These are phyloP conservation scores for Rhopilema esculentum DNA, from an alignment of 30 jellyfish, hydroid and myxozoan genomes.

Conservation along the genomic window DNA sequence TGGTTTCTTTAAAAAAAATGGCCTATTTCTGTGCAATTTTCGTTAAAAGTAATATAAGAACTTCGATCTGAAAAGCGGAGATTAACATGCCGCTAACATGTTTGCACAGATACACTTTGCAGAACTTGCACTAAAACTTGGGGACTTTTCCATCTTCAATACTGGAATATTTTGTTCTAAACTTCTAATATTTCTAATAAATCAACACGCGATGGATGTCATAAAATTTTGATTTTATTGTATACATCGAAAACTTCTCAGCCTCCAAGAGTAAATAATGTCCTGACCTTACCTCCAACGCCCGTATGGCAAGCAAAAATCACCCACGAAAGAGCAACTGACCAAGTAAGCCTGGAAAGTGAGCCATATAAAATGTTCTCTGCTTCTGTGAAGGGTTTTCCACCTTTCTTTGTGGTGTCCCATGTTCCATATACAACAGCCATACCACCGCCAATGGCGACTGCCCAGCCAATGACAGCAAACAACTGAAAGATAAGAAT, in stretches of 20 bases:
- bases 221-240: background rate
- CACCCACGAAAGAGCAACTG: conserved; percentile 87
- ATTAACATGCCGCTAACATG: no score
- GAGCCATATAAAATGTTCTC: conserved; percentile 83
- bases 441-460: conserved; percentile 75
- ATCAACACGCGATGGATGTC: no score
- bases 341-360: conserved; percentile 78
- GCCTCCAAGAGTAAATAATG: no score
- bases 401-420: conserved; percentile 66
- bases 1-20: no score
- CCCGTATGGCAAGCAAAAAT: conserved; percentile 85
- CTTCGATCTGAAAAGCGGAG: no score
- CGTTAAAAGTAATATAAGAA: no score
- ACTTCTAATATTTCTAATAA: no score
- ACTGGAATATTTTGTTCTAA: no score
- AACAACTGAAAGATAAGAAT: conserved; percentile 27
- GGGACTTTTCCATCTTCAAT: no score
- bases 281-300: conserved; percentile 75
- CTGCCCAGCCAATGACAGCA: conserved; percentile 72
- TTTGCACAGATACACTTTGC: no score
- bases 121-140: no score
- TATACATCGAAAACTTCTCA: background rate
- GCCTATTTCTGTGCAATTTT: no score
- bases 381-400: conserved; percentile 49
- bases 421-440: conserved; percentile 85